Evolutionary conservation across 2,113 vertebrate species (phyloP).

Genomic region (Gobio gobio): DNA sequence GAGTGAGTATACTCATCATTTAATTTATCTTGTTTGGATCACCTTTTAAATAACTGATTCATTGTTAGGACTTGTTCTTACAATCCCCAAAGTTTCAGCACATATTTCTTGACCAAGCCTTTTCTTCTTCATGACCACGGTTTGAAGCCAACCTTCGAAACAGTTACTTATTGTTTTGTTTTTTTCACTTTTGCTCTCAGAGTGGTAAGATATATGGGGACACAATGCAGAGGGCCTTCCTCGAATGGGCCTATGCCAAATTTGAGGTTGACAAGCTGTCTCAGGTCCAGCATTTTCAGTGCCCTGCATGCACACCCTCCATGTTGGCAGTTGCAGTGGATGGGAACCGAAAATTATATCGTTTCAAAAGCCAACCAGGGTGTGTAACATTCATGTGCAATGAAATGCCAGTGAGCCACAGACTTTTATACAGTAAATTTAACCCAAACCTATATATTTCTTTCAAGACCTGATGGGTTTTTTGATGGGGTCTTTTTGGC

Average conservation of each 20-base stretch:
- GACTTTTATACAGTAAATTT: neutral
- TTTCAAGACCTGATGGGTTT: neutral
- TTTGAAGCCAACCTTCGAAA: neutral
- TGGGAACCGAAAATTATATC: neutral
- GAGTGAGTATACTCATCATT: slow-evolving; percentile 17
- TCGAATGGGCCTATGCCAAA: slow-evolving; percentile 25
- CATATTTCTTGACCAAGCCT: slow-evolving; percentile 15
- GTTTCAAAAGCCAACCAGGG: neutral
- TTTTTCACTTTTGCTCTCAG: neutral
- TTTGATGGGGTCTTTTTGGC: neutral
- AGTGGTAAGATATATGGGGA: slow-evolving; percentile 26
- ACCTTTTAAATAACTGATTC: neutral
- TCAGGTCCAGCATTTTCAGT: slow-evolving; percentile 17
- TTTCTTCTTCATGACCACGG: neutral
- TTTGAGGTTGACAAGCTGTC: slow-evolving; percentile 29
- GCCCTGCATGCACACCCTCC: slow-evolving; percentile 17
- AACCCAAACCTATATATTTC: neutral
- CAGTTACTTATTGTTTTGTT: neutral
- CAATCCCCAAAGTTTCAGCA: neutral
- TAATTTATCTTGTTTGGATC: neutral
- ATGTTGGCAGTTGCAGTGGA: slow-evolving; percentile 31
- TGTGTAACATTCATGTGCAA: neutral
- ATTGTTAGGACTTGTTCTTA: neutral
- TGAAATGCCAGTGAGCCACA: neutral
- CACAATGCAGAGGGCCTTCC: slow-evolving; percentile 18